Percentiles rank a stretch among this genome's conserved stretches.
These are phyloP conservation scores for Sardina pilchardus DNA, from an alignment of 2,113 vertebrate genomes.

Conservation along the genomic window DNA sequence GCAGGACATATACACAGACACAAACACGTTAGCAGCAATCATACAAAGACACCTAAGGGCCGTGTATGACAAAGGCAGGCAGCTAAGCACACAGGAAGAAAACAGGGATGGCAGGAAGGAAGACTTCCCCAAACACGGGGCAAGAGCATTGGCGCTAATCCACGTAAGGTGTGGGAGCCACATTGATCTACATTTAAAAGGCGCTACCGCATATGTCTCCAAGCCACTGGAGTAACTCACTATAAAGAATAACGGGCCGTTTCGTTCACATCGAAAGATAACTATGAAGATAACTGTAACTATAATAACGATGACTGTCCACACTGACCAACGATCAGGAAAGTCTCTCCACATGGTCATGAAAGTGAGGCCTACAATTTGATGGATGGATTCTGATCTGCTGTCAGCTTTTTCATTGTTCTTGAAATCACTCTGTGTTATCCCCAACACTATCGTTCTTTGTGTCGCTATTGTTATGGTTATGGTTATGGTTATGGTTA, in stretches of 20 bases:
- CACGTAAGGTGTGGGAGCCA: neutral
- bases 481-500: no score
- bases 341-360: no score
- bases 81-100: neutral
- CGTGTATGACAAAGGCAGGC: constrained; percentile 1
- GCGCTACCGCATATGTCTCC: neutral
- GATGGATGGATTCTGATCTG: no score
- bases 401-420: no score
- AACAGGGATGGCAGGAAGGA: neutral
- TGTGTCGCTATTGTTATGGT: no score
- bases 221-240: neutral
- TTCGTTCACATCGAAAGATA: neutral
- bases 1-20: constrained; percentile 18
- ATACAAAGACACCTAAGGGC: neutral
- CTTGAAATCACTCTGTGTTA: no score
- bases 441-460: no score
- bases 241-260: neutral
- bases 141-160: neutral
- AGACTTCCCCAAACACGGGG: neutral
- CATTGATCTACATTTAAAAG: neutral
- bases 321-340: neutral
- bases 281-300: neutral
- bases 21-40: constrained; percentile 7
- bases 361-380: no score
- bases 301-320: no score